These are phyloP conservation scores for Dolomedes plantarius DNA, from an alignment of 2,888 invertebrate genomes.

Conservation along the genomic window DNA sequence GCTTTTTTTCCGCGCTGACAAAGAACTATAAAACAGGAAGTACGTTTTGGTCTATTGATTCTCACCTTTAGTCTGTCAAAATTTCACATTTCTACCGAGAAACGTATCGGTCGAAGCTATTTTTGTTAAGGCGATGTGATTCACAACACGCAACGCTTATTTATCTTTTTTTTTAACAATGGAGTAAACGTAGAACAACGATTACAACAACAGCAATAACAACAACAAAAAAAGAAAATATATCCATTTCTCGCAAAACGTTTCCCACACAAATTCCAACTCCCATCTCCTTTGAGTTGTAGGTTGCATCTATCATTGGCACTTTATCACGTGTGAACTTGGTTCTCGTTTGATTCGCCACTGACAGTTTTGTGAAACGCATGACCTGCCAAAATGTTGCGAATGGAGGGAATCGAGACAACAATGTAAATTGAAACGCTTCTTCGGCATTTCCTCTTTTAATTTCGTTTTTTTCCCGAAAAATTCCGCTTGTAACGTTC, in stretches of 20 bases:
- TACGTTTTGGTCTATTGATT: constrained; percentile 49
- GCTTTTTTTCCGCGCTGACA: not conserved
- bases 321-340: not conserved
- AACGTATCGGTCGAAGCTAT: not conserved
- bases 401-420: not conserved
- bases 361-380: not conserved
- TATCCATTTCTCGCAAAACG: too few species aligned
- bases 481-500: too few species aligned
- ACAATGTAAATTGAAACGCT: too few species aligned
- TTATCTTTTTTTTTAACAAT: not conserved
- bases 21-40: constrained; percentile 43
- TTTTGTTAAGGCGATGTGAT: not conserved
- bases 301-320: not conserved
- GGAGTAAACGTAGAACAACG: too few species aligned
- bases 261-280: too few species aligned
- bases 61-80: constrained; percentile 35
- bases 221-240: too few species aligned
- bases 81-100: not conserved
- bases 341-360: not conserved
- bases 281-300: not conserved
- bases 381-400: not conserved
- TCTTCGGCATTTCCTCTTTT: too few species aligned
- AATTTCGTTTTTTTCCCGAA: too few species aligned
- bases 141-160: too few species aligned
- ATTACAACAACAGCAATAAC: too few species aligned